Conservation (phyloP, 2,888 invertebrate species). For the Ochropleura leucogaster region DNA sequence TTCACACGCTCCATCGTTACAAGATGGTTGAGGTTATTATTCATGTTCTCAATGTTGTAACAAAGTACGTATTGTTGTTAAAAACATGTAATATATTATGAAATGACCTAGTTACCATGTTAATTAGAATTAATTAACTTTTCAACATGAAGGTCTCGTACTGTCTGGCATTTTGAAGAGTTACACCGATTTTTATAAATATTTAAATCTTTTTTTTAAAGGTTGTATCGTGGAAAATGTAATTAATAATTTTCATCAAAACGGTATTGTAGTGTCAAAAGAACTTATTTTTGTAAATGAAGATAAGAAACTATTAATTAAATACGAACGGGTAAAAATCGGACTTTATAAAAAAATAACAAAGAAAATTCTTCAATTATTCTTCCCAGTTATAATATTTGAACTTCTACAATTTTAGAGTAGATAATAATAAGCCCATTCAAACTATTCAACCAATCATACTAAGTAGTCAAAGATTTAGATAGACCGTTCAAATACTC, state of each 20-base stretch:
- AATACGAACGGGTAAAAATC: too few relatives aligned
- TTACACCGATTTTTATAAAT: conserved; percentile 29
- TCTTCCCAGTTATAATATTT: too few relatives aligned
- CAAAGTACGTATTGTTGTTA: conserved; percentile 49
- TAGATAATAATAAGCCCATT: neutral
- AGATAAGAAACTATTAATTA: too few relatives aligned
- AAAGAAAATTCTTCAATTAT: too few relatives aligned
- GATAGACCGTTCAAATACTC: neutral
- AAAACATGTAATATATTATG: conserved; percentile 58
- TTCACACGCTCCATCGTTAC: conserved; percentile 1
- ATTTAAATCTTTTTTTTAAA: neutral
- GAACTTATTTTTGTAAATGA: too few relatives aligned
- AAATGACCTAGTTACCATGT: conserved; percentile 64
- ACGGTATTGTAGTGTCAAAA: too few relatives aligned
- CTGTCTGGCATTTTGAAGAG: conserved; percentile 49
- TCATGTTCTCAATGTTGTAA: conserved; percentile 45
- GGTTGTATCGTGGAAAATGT: conserved; percentile 1
- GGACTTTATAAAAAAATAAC: too few relatives aligned
- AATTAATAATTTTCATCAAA: conserved; percentile 10
- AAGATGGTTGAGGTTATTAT: conserved; percentile 9
- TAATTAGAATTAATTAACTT: conserved; percentile 63
- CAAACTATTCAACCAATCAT: neutral
- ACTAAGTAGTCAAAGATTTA: neutral
- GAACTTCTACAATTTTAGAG: too few relatives aligned
- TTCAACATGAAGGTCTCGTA: conserved; percentile 57